A percentile compares a stretch with the other conserved stretches of the same genome.
These are phyloP conservation scores for Sitta europaea DNA, from an alignment of 2,113 vertebrate species.

Conservation along the genomic window DNA sequence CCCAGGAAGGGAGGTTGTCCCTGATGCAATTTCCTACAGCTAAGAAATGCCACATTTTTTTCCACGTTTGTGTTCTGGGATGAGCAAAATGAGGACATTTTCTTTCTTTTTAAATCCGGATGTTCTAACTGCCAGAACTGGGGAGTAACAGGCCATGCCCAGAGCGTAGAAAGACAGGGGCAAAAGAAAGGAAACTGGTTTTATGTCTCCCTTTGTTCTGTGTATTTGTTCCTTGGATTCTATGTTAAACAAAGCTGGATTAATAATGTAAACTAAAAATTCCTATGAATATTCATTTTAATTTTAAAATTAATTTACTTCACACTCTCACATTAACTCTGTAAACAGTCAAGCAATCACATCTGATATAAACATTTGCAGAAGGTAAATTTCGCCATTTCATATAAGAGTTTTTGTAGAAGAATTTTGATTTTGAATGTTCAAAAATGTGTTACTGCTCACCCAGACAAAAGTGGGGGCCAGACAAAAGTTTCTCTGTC, in stretches of 20 bases:
- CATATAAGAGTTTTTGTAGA: background rate
- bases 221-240: background rate
- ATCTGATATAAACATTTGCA: background rate
- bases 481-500: background rate
- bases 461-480: background rate
- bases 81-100: background rate
- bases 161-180: background rate
- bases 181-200: background rate
- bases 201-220: background rate
- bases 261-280: background rate
- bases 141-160: background rate
- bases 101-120: background rate
- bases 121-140: background rate
- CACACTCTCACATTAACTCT: background rate
- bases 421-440: background rate
- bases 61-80: background rate
- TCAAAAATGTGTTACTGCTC: background rate
- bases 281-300: constrained; percentile 36
- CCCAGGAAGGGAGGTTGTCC: background rate
- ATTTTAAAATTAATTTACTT: constrained; percentile 29
- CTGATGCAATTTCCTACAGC: background rate
- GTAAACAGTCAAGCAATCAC: constrained; percentile 31
- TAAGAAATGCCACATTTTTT: background rate
- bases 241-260: background rate
- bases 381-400: background rate